Base-by-base conservation (phyloP, 2,113 vertebrate genomes). In the Danionella cerebrum region DNA sequence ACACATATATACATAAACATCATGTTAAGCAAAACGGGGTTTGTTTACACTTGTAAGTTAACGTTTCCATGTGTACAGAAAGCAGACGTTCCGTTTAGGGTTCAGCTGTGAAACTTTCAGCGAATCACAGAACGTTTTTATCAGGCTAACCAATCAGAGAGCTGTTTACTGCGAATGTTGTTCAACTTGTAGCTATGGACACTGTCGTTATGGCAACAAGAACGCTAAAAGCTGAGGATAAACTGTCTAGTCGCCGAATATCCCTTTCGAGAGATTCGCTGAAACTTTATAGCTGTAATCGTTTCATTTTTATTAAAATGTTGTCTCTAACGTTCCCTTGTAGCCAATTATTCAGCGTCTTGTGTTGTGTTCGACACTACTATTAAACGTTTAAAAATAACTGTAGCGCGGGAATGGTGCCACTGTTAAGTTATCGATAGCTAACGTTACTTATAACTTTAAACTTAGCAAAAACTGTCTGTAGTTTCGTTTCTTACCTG, bases 61-160 rank as follows among this genome's bases (percentile, higher is more conserved):
- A n/a, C n/a, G n/a, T n/a, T n/a, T n/a, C n/a, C n/a, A n/a, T n/a
- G n/a, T n/a, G n/a, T n/a, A n/a, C n/a, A n/a, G n/a, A n/a, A n/a
- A n/a, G n/a, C n/a, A n/a, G n/a, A n/a, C n/a, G n/a, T n/a, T n/a
- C n/a, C n/a, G n/a, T n/a, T n/a, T n/a, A n/a, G n/a, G n/a, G n/a
- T n/a, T n/a, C 29, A 2, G 54, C 11, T 14, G 13, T 5, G 7
- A 12, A 4, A 7, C 12, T 6, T 22, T 18, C 21, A 62, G 50
- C 77, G 65, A 76, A 72, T 79, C 62, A 10, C 14, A 9, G 13
- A 10, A 0, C 14, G n/a, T 24, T 22, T 36, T 8, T 38, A 1
- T 2, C 4, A 6, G 8, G 14, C n/a, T 1, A 11, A 50, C 85
- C 70, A 86, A 85, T 82, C 72, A 80, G 29, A 44, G 16, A 14